A percentile compares a stretch with the other conserved stretches of the same genome.
phyloP scores from a whole-genome alignment of 2,888 invertebrate genomes.

The Xanthia icteritia region DNA sequence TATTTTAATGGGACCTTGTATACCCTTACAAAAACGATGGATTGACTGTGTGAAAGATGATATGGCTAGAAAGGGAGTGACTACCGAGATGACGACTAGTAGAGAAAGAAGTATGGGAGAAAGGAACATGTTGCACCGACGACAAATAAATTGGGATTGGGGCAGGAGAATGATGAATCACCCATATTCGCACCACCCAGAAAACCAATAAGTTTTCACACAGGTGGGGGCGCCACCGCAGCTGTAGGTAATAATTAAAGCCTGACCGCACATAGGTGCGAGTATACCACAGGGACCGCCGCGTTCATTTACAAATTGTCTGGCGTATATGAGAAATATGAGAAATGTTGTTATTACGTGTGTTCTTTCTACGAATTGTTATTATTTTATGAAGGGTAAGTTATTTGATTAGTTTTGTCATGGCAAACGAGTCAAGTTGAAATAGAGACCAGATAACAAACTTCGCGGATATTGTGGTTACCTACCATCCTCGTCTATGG shows the following conservation, averaged over 20 bases:
- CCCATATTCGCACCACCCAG: background rate
- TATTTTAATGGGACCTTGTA: no score
- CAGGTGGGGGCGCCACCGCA: slow-evolving; percentile 3
- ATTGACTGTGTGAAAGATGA: no score
- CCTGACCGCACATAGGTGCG: background rate
- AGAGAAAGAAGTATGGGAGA: no score
- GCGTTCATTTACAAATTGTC: slow-evolving; percentile 11
- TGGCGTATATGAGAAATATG: slow-evolving; percentile 3
- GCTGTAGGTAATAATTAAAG: slow-evolving; percentile 33
- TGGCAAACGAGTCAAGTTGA: background rate
- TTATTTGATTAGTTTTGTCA: background rate
- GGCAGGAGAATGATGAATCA: background rate
- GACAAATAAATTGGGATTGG: no score
- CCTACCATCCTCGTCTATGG: no score
- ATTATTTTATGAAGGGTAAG: background rate
- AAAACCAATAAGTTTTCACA: slow-evolving; percentile 20
- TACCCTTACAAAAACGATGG: no score
- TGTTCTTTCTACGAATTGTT: background rate
- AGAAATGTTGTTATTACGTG: slow-evolving; percentile 1
- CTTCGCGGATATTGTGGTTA: background rate
- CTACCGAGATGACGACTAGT: no score
- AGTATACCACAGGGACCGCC: slow-evolving; percentile 15
- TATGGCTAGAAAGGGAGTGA: no score
- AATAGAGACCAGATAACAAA: background rate
- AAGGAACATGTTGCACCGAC: no score